Conservation (phyloP, 64 coral and sea anemone species). For the Actinia tenebrosa region DNA sequence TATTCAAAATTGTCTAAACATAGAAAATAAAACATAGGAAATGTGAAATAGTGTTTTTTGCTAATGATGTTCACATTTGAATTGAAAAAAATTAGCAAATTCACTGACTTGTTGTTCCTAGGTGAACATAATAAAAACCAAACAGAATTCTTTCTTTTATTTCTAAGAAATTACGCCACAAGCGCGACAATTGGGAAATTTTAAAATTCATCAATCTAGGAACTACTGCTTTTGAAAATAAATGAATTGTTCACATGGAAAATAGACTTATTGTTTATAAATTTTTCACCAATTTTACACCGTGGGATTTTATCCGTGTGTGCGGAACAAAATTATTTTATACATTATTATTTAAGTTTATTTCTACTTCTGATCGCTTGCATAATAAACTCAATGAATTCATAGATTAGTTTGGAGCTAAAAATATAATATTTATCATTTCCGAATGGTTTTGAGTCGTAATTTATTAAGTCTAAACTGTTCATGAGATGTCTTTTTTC, state of each 20-base stretch:
- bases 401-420: background rate
- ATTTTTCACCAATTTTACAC: slow-evolving; percentile 12
- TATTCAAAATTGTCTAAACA: slow-evolving; percentile 25
- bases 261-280: slow-evolving; percentile 2
- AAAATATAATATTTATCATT: background rate
- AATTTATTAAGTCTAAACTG: background rate
- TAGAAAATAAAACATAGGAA: slow-evolving; percentile 11
- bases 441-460: background rate
- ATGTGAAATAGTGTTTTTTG: background rate
- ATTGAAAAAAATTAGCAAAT: slow-evolving; percentile 15
- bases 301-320: slow-evolving; percentile 16
- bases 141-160: background rate
- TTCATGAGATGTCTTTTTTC: background rate
- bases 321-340: background rate
- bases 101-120: background rate
- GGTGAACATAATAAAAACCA: background rate
- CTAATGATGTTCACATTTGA: slow-evolving; percentile 15
- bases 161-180: background rate
- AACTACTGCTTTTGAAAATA: background rate
- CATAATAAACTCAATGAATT: background rate
- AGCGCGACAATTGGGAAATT: background rate
- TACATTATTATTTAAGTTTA: background rate
- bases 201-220: background rate
- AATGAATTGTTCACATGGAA: background rate
- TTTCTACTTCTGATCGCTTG: background rate